Evolutionary conservation across 2,113 vertebrate genomes (phyloP), one percentile per base, ranked within the genome.

Genomic region (Diglossa brunneiventris): DNA sequence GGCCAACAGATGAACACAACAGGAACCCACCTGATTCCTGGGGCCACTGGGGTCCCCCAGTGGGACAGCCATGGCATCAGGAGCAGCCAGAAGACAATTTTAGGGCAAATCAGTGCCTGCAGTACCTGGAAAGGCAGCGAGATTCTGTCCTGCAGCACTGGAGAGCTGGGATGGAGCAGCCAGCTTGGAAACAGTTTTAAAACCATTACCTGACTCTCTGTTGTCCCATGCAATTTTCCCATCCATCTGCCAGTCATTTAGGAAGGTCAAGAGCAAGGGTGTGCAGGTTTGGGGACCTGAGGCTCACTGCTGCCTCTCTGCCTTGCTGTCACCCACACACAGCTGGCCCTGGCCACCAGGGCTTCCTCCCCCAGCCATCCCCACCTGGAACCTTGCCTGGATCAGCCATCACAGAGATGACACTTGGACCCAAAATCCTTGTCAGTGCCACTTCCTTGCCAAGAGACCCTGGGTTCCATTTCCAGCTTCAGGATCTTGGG

Each of bases 241-340:
- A 90, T 91, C 92, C 92, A 91, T 95, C 96, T 96, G 96, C 49
- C 96, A 85, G 87, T 61, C 75, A 62, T 96, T 96, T 59, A 4
- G 42, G 66, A 88, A 94, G 92, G 92, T 93, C 50, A 0, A 33
- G 39, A 77, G 67, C 90, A 94, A 94, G 92, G 94, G 77, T 83
- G 0, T 17, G 46, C 46, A 30, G 24, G 30, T 62, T 2, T 80
- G 56, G 68, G 68, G 63, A 3, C 16, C 63, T 39, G 64, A 70
- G 20, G 4, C 46, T 88, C 53, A 0, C 35, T 73, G 79, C 55
- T 91, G 79, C 72, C 24, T 55, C 59, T 33, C 31, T 70, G 75
- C 17, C 56, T 23, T 83, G 41, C 88, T 80, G 39, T 35, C 42
- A 37, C 21, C 82, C 59, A 19, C 44, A 22, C 15, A 15, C 3